A percentile compares a stretch with the other conserved stretches of the same genome.
Evolutionary conservation across 2,888 invertebrate species (phyloP).

Genomic region (Plagodis pulveraria): DNA sequence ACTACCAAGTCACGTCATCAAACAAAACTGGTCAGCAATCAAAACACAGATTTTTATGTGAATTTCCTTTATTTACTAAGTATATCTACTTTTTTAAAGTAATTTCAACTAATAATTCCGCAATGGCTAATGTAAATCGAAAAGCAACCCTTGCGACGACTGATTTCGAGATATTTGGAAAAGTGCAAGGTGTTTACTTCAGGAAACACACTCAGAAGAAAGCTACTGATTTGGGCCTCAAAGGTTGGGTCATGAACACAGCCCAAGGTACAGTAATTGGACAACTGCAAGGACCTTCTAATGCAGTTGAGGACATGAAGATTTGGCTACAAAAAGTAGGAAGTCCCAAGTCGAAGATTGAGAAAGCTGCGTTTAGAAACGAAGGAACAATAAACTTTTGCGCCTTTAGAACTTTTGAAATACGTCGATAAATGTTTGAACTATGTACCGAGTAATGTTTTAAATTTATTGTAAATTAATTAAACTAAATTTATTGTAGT

Average conservation of each 20-base stretch:
- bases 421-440: conserved; percentile 63
- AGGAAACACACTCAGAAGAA: conserved; percentile 87
- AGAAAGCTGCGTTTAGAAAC: conserved; percentile 87
- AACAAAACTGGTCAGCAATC: too few species aligned
- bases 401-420: conserved; percentile 75
- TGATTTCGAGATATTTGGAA: conserved; percentile 86
- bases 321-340: conserved; percentile 85
- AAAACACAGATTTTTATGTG: too few species aligned
- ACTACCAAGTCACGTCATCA: too few species aligned
- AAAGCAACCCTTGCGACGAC: conserved; percentile 53
- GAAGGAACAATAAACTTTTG: conserved; percentile 80
- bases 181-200: conserved; percentile 85
- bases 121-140: conserved; percentile 44
- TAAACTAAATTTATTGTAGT: too few species aligned
- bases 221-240: conserved; percentile 86
- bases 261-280: conserved; percentile 88
- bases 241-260: conserved; percentile 92
- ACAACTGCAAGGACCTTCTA: conserved; percentile 85
- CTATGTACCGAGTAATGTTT: too few species aligned
- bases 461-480: too few species aligned
- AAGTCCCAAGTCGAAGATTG: conserved; percentile 88
- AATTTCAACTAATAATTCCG: conserved; percentile 5
- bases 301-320: conserved; percentile 86
- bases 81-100: background rate
- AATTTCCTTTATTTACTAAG: too few species aligned